These are phyloP conservation scores for Paedocypris micromegethes DNA, from an alignment of 2,797 vertebrate genomes.

Conservation along the genomic window DNA sequence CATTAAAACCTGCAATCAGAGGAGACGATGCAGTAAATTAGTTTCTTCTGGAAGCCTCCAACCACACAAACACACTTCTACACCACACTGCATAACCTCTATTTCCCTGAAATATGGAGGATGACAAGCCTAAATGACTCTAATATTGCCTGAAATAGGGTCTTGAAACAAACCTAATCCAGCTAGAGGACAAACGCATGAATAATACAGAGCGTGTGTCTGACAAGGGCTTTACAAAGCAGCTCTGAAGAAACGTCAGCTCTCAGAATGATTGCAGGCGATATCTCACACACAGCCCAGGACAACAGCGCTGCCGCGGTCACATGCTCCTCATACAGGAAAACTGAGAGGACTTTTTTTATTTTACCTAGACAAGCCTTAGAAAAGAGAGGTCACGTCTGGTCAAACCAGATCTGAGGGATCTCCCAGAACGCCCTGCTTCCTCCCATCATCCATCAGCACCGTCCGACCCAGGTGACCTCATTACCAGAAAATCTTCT, in stretches of 20 bases:
- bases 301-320: slow-evolving; percentile 7
- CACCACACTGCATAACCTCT: slow-evolving; percentile 9
- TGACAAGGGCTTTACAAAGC: slow-evolving; percentile 19
- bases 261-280: not conserved
- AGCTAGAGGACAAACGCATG: slow-evolving; percentile 36
- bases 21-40: not conserved
- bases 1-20: slow-evolving; percentile 3
- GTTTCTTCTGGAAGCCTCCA: slow-evolving; percentile 3
- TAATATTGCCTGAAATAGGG: slow-evolving; percentile 54
- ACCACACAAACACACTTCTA: slow-evolving; percentile 1
- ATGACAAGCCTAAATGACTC: slow-evolving; percentile 37
- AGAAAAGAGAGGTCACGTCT: not conserved
- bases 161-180: slow-evolving; percentile 48
- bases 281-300: not conserved
- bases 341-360: too few species aligned
- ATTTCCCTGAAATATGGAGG: slow-evolving; percentile 43
- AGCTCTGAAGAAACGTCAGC: not conserved
- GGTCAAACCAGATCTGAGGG: slow-evolving; percentile 21
- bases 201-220: not conserved
- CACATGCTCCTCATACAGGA: too few species aligned
- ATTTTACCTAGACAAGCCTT: too few species aligned
- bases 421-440: slow-evolving; percentile 50
- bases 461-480: slow-evolving; percentile 46
- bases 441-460: slow-evolving; percentile 62
- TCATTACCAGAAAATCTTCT: too few species aligned